Evolutionary conservation across 2,888 invertebrate genomes (phyloP), one percentile per base, ranked within the genome.

Genomic region (Cheilosia vernalis): DNA sequence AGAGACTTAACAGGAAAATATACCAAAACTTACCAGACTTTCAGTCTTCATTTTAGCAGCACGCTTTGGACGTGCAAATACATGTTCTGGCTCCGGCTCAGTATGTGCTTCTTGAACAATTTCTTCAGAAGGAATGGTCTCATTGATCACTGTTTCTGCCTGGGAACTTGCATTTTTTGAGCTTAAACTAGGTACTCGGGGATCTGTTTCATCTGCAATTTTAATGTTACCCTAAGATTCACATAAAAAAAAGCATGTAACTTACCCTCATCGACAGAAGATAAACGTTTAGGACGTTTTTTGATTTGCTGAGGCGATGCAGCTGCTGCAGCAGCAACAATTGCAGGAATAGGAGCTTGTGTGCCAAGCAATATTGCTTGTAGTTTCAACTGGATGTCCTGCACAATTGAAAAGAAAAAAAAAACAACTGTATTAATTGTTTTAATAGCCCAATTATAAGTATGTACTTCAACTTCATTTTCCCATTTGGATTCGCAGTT

Each of bases 281-380:
- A 63, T 2, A 91, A 76, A 0, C 90, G 90, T 66, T 91, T 91
- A 0, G 87, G 56, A 1, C 91, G 90, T 66, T 91, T 91, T 61
- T 90, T 91, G 7, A 87, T 88, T 53, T 91, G 91, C 61, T 90
- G 90, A 7, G 91, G 91, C 1, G 91, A 90, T 24, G 87, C 79
- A 17, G 55, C 69, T 33, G 13, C 30, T 13, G 61, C 4, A 21
- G 24, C 27, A 15, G 56, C 27, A 33, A 37, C 33, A 19, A 37
- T 13, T 7, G 56, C 40, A 10, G 30, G 17, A 51, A 44, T 5
- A 2, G 30, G 33, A 51, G 47, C 53, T 30, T 40, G 42, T 10
- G 74, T 30, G 0, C 84, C 84, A 51, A 80, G 55, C 24, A 84
- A 40, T 7, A 84, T 51, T 47, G 69, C 63, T 53, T 80, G 30